Evolutionary conservation across 2,797 vertebrate species (phyloP).

Genomic region (Cephalopachus bancanus): DNA sequence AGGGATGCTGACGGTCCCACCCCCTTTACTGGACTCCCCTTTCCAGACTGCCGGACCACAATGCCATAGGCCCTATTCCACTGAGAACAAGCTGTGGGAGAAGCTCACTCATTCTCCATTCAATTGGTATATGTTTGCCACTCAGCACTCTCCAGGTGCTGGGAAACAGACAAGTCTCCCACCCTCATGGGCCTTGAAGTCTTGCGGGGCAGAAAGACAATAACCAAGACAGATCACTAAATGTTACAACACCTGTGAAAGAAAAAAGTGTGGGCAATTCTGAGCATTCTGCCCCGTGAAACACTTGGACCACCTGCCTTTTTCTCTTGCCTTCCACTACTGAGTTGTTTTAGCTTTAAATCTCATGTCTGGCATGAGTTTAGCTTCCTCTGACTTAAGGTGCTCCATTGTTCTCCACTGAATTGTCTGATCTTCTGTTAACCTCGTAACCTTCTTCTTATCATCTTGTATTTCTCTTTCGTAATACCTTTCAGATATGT

Average conservation of each 20-base stretch:
- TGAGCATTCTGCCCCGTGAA: background rate
- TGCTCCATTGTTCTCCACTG: background rate
- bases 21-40: background rate
- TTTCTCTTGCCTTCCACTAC: background rate
- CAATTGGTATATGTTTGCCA: background rate
- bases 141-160: background rate
- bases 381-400: background rate
- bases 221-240: background rate
- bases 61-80: background rate
- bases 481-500: background rate
- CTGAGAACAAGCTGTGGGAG: background rate
- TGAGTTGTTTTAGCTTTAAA: background rate
- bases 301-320: background rate
- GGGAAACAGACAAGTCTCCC: background rate
- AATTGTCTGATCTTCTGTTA: background rate
- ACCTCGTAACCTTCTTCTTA: background rate
- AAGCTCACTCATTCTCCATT: background rate
- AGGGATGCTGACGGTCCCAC: rapidly evolving
- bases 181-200: background rate
- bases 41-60: background rate
- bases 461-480: background rate
- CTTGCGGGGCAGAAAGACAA: background rate
- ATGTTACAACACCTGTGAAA: background rate
- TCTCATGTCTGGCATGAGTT: background rate
- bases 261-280: background rate